Percentiles rank a stretch among this genome's conserved stretches.
These are phyloP conservation scores for Erythrolamprus reginae DNA, from an alignment of 2,113 vertebrate species.

Conservation along the genomic window DNA sequence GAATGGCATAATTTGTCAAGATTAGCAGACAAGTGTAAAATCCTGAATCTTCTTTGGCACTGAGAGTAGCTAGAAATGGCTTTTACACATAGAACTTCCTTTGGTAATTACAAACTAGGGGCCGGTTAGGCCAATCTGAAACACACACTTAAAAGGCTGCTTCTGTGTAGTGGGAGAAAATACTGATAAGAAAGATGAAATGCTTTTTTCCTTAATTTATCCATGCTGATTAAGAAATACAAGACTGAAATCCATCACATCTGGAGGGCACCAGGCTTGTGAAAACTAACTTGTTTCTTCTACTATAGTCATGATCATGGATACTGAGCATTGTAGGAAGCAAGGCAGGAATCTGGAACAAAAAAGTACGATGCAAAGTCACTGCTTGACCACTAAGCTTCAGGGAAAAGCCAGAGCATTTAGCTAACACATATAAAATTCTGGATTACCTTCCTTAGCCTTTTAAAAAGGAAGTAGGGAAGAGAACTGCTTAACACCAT, in stretches of 20 bases:
- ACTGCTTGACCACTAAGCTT: neutral
- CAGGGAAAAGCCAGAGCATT: neutral
- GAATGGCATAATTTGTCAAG: neutral
- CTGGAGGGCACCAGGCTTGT: neutral
- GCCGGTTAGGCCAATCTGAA: neutral
- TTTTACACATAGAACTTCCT: neutral
- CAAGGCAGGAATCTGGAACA: neutral
- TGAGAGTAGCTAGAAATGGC: neutral
- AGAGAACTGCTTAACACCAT: neutral
- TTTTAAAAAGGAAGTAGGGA: neutral
- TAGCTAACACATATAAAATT: neutral
- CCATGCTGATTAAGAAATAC: neutral
- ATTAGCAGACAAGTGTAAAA: neutral
- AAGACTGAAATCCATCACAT: neutral
- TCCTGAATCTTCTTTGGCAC: neutral
- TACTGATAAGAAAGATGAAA: neutral
- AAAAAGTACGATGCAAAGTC: neutral
- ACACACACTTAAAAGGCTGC: neutral
- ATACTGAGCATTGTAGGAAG: neutral
- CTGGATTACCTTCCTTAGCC: neutral
- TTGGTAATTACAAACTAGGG: neutral
- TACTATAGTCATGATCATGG: neutral
- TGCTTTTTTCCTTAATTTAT: neutral
- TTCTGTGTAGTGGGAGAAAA: neutral
- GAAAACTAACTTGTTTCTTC: neutral